Base-by-base conservation (phyloP, 2,797 vertebrate species). In the Arnoldichthys spilopterus region DNA sequence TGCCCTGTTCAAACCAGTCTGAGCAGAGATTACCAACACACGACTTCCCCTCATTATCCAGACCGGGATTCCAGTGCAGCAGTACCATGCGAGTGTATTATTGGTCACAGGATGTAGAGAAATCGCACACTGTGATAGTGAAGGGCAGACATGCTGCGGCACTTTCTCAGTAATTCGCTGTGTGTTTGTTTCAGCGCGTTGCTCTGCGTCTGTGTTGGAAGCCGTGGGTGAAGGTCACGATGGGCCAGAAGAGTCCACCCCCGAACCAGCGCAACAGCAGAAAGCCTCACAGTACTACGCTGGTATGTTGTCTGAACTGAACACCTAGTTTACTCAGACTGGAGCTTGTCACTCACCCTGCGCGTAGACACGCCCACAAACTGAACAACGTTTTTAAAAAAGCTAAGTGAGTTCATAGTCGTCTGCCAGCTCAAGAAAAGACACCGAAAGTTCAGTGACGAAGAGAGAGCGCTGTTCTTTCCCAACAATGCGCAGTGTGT, bases 1-100 rank as follows among this genome's bases (percentile, higher is more conserved):
- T 54, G 45, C 22, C 77, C 16, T 66, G 75, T 56, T 74, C 28
- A 68, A 80, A 79, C 69, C 69, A 30, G 80, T 74, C 58, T 66
- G 20, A 64, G 32, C 61, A 4, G 64, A 74, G 30, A 40, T 13
- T 53, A 22, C 43, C 3, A 37, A 40, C n/a, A 58, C 53, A 22
- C 15, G 11, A 24, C 71, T 75, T 58, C 34, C 49, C 15, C 3
- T 22, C 24, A 77, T 68, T 56, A 56, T 15, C 8, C 18, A n/a
- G n/a, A n/a, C 12, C 22, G n/a, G 43, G 47, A 71, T 74, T 16
- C 28, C 26, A 28, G 5, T n/a, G 22, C 26, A 40, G 30, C 47
- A 34, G 18, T 13, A 12, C 22, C 12, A 28, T n/a, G n/a, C n/a
- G 22, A 7, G 15, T n/a, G 28, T 74, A 40, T 32, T 62, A 2